A percentile compares a stretch with the other conserved stretches of the same genome.
These are phyloP conservation scores for Recurvirostra avosetta DNA, from an alignment of 2,113 vertebrate species.

Conservation along the genomic window DNA sequence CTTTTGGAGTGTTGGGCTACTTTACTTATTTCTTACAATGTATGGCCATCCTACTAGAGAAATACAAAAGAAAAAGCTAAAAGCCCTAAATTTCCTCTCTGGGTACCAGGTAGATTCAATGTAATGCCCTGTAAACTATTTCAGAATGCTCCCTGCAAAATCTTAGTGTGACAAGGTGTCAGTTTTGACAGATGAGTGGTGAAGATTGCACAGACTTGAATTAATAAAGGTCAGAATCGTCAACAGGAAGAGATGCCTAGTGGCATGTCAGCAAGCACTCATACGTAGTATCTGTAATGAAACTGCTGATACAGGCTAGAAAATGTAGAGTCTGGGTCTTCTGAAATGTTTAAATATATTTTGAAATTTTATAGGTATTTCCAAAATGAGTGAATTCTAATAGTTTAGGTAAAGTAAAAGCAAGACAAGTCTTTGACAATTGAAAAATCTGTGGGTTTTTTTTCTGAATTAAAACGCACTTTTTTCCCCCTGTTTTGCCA, in stretches of 20 bases:
- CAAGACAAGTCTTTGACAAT: neutral
- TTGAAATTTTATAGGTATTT: neutral
- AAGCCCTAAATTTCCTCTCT: neutral
- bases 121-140: constrained; percentile 57
- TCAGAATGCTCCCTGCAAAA: constrained; percentile 71
- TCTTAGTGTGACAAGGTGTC: constrained; percentile 72
- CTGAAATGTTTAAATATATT: neutral
- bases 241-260: constrained; percentile 64
- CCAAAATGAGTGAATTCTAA: neutral
- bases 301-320: neutral
- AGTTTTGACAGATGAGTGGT: constrained; percentile 72
- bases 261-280: constrained; percentile 51
- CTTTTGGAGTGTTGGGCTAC: constrained; percentile 6
- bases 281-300: neutral
- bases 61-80: constrained; percentile 4
- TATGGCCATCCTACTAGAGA: neutral
- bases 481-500: rapidly evolving
- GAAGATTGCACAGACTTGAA: constrained; percentile 71
- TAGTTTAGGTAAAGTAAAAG: neutral
- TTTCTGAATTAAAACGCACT: neutral
- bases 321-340: neutral
- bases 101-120: constrained; percentile 14
- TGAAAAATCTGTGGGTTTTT: neutral
- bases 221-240: constrained; percentile 82
- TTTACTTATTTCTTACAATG: constrained; percentile 7